A percentile compares a stretch with the other conserved stretches of the same genome.
Conservation (phyloP, 1,140 invertebrate species). For the Eubasilissa regina region DNA sequence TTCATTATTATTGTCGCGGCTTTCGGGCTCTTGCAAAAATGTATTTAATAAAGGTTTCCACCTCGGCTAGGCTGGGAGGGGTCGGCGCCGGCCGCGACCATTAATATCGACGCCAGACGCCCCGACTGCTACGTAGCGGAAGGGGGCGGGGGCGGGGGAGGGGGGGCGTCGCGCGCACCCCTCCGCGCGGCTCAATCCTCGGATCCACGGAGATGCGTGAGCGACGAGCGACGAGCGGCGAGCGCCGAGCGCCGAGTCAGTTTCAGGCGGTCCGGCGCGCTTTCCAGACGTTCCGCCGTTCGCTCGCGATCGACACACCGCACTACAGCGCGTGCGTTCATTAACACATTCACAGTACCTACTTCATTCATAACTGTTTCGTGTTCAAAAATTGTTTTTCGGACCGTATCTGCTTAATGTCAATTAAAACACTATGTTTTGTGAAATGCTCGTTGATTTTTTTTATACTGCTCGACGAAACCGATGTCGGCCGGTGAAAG, state of each 20-base stretch:
- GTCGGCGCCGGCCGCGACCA: slow-evolving; percentile 38
- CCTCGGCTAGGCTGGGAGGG: slow-evolving; percentile 10
- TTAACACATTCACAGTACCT: background rate
- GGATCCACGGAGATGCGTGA: slow-evolving; percentile 1
- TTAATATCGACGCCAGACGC: slow-evolving; percentile 31
- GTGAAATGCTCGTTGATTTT: too few species aligned
- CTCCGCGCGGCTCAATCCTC: slow-evolving; percentile 9
- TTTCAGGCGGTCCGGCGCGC: background rate
- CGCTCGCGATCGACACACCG: background rate
- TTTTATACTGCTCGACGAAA: too few species aligned
- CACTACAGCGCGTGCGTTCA: slow-evolving; percentile 9
- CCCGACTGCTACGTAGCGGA: slow-evolving; percentile 9
- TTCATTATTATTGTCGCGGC: too few species aligned
- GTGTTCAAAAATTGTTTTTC: too few species aligned
- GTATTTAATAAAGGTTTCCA: too few species aligned
- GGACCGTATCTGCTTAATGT: too few species aligned
- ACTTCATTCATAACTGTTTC: too few species aligned
- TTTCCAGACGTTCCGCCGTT: background rate
- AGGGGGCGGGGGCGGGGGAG: background rate
- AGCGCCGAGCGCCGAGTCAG: background rate
- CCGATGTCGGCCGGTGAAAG: too few species aligned
- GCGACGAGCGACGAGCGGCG: background rate
- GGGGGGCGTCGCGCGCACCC: slow-evolving; percentile 11
- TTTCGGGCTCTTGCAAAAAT: too few species aligned
- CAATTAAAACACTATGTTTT: too few species aligned